Evolutionary conservation across 2,113 vertebrate species (phyloP), one percentile per base, ranked within the genome.

Genomic region (Rhagologus leucostigma): DNA sequence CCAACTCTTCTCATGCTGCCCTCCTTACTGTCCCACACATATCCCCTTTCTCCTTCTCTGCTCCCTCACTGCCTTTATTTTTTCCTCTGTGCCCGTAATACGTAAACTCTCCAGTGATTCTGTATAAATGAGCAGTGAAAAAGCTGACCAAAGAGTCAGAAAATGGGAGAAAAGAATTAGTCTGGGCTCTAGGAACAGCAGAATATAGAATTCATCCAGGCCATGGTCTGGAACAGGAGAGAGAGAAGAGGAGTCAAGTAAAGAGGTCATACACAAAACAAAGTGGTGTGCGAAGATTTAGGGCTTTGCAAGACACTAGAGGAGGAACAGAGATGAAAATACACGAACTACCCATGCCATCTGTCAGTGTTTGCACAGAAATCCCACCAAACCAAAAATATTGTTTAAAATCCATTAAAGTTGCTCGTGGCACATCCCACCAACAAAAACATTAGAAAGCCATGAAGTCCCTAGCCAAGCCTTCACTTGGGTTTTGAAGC

Each of bases 351-450:
- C 69, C 60, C 78, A 65, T 73, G 81, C 89, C 89, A 96, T 93
- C 94, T 97, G 95, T 73, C 94, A 93, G 7, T 90, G 89, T 91
- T 96, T 96, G 89, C 63, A 87, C 27, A 91, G 81, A 96, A 94
- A 93, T 76, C 87, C 89, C 91, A 96, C 56, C 93, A 95, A 96
- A 94, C 67, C 75, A 90, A 93, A 95, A 91, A 88, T 89, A 94
- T 62, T 95, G 87, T 84, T 94, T 77, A 77, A 91, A 93, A 95
- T 83, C 59, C 64, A 3, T 70, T 94, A 2, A 87, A 97, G 92
- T 92, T 95, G 68, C 52, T 89, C 5, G 17, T 55, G 86, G 93
- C 91, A 92, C 89, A 95, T 89, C 93, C 87, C 87, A 86, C 75
- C 85, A 90, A 74, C 44, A 67, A 69, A 93, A 95, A 78, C 87